Evolutionary conservation across 2,113 vertebrate genomes (phyloP).

Genomic region (Esox niger): DNA sequence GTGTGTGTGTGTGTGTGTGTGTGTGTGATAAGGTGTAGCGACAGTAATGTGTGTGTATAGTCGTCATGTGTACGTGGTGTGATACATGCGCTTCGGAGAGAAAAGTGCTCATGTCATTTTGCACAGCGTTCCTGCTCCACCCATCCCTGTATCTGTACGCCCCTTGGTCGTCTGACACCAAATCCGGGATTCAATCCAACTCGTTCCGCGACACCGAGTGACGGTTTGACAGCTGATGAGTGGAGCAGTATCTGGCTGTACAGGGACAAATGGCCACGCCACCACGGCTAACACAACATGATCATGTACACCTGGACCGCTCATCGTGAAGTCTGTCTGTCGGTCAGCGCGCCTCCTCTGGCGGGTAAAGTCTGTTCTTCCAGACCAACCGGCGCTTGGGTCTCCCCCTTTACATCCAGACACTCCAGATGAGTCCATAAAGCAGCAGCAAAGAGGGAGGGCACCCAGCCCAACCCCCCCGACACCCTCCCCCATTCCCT

Average conservation of each 20-base stretch:
- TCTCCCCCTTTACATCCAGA: slow-evolving; percentile 50
- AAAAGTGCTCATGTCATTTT: slow-evolving; percentile 74
- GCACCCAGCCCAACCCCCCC: slow-evolving; percentile 22
- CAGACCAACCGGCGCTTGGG: slow-evolving; percentile 20
- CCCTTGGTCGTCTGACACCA: no score
- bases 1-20: slow-evolving; percentile 8
- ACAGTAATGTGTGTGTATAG: no score
- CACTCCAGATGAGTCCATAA: slow-evolving; percentile 52
- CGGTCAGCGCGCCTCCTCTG: slow-evolving; percentile 8
- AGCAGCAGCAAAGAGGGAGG: slow-evolving; percentile 66
- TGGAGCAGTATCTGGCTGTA: slow-evolving; percentile 64
- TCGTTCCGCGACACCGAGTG: background rate
- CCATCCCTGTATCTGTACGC: slow-evolving; percentile 27
- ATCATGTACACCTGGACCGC: slow-evolving; percentile 48
- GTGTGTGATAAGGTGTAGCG: background rate
- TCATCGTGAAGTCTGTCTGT: slow-evolving; percentile 29
- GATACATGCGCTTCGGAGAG: slow-evolving; percentile 74
- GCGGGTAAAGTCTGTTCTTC: slow-evolving; percentile 28
- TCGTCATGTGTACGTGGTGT: slow-evolving; percentile 22
- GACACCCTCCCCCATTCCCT: slow-evolving; percentile 24
- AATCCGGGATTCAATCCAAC: no score
- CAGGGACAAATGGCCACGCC: slow-evolving; percentile 42
- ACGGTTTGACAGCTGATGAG: slow-evolving; percentile 14
- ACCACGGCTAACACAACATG: slow-evolving; percentile 36
- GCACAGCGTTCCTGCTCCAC: slow-evolving; percentile 61